Conservation (phyloP, 1,140 invertebrate species). For the Carcinoscorpius rotundicauda region DNA sequence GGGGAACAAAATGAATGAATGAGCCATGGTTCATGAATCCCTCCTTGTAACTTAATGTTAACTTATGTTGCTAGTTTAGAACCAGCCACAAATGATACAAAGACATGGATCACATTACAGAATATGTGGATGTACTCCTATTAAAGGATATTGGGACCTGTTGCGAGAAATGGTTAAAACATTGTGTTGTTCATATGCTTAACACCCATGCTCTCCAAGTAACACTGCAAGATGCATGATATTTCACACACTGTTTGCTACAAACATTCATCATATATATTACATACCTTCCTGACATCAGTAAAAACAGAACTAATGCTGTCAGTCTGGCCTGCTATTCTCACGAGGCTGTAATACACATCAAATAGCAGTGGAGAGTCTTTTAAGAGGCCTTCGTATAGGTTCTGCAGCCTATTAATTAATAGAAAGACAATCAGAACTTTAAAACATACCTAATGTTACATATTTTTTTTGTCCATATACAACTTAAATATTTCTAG, state of each 20-base stretch:
- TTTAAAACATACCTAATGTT: not conserved
- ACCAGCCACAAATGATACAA: too few species aligned
- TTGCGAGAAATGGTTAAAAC: slow-evolving; percentile 1
- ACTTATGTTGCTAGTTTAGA: too few species aligned
- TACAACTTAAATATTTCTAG: slow-evolving; percentile 8
- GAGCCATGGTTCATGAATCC: too few species aligned
- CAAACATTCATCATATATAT: not conserved
- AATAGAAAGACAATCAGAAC: slow-evolving; percentile 5
- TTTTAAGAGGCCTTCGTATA: slow-evolving; percentile 82
- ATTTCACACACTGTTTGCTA: not conserved
- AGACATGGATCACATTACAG: too few species aligned
- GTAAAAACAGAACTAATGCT: slow-evolving; percentile 57
- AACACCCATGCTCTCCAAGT: slow-evolving; percentile 5
- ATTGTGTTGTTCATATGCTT: not conserved
- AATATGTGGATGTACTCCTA: too few species aligned
- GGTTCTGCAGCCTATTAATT: slow-evolving; percentile 34
- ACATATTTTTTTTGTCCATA: not conserved
- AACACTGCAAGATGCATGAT: slow-evolving; percentile 3
- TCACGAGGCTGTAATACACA: slow-evolving; percentile 80
- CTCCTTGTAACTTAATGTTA: too few species aligned
- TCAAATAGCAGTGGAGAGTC: slow-evolving; percentile 73
- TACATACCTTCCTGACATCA: slow-evolving; percentile 32
- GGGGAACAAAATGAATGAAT: too few species aligned
- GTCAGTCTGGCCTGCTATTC: slow-evolving; percentile 73
- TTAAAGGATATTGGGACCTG: not conserved